Conservation (phyloP, 2,113 vertebrate genomes). For the Odontesthes bonariensis region DNA sequence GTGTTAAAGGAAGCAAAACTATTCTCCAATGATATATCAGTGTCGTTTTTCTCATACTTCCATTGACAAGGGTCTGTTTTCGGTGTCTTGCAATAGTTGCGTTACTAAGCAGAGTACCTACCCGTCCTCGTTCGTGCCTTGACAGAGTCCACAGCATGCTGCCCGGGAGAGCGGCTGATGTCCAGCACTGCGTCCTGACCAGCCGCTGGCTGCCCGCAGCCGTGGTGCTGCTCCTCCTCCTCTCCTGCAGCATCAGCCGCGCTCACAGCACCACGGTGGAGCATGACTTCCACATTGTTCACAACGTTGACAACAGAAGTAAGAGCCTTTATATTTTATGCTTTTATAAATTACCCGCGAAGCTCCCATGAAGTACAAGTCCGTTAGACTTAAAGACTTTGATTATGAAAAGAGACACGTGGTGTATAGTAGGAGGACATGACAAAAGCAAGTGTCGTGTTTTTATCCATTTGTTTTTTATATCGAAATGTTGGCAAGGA, state of each 20-base stretch:
- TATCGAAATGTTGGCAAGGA: neutral
- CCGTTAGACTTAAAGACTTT: neutral
- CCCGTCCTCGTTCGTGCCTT: slow-evolving; percentile 56
- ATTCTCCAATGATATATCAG: neutral
- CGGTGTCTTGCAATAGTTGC: neutral
- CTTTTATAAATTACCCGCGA: too few species aligned
- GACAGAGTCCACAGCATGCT: slow-evolving; percentile 66
- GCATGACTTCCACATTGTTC: slow-evolving; percentile 88
- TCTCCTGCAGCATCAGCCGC: slow-evolving; percentile 79
- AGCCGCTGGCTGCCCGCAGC: slow-evolving; percentile 78
- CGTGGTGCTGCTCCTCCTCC: slow-evolving; percentile 82
- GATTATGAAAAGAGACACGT: too few species aligned
- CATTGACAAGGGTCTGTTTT: neutral
- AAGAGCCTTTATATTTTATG: slow-evolving; percentile 58
- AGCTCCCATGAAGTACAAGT: neutral
- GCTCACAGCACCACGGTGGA: slow-evolving; percentile 86
- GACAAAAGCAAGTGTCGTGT: neutral
- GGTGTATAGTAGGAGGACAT: too few species aligned
- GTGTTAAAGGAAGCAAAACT: neutral
- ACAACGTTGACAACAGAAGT: slow-evolving; percentile 93
- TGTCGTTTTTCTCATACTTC: neutral
- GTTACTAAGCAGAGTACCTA: neutral
- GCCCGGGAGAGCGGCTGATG: slow-evolving; percentile 56
- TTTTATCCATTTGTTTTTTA: neutral
- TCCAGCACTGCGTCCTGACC: slow-evolving; percentile 61